phyloP scores from a whole-genome alignment of 2,888 invertebrate species.

The Nemurella pictetii region DNA sequence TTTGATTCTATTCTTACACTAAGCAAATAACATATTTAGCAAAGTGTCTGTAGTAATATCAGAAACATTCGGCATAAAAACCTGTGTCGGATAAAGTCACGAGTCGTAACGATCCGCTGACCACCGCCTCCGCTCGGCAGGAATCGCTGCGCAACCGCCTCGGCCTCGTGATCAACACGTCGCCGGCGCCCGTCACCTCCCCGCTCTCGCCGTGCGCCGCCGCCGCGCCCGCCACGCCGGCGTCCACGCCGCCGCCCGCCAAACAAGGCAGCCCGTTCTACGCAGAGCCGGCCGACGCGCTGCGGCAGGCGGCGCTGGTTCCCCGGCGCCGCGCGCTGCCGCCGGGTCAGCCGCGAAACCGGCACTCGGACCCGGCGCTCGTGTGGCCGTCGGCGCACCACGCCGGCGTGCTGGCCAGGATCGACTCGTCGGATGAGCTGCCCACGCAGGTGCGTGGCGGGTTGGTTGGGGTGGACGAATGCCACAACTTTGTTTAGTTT shows the following conservation, averaged over 20 bases:
- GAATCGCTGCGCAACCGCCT: conserved; percentile 40
- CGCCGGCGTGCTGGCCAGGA: conserved; percentile 51
- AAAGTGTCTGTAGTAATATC: too few species aligned
- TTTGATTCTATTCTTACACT: too few species aligned
- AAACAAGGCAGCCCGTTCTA: conserved; percentile 86
- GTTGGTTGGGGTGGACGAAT: too few species aligned
- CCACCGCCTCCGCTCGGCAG: background rate
- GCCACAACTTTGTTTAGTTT: too few species aligned
- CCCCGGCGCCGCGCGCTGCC: conserved; percentile 46
- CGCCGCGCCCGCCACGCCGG: conserved; percentile 37
- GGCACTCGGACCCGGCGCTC: conserved; percentile 56
- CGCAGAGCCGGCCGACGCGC: conserved; percentile 85
- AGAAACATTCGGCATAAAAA: too few species aligned
- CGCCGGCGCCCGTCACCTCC: conserved; percentile 41
- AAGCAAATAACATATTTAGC: too few species aligned
- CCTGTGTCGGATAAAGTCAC: too few species aligned
- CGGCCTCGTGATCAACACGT: conserved; percentile 43
- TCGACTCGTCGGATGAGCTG: conserved; percentile 50
- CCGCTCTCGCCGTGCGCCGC: conserved; percentile 42
- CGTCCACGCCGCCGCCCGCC: conserved; percentile 38
- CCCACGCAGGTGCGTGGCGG: conserved; percentile 15
- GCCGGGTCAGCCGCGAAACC: conserved; percentile 46
- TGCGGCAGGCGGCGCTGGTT: conserved; percentile 57
- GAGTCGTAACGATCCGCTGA: too few species aligned
- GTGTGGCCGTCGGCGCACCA: conserved; percentile 49